These are phyloP conservation scores for Cyprinus carpio DNA, from an alignment of 2,113 vertebrate species.

Conservation along the genomic window DNA sequence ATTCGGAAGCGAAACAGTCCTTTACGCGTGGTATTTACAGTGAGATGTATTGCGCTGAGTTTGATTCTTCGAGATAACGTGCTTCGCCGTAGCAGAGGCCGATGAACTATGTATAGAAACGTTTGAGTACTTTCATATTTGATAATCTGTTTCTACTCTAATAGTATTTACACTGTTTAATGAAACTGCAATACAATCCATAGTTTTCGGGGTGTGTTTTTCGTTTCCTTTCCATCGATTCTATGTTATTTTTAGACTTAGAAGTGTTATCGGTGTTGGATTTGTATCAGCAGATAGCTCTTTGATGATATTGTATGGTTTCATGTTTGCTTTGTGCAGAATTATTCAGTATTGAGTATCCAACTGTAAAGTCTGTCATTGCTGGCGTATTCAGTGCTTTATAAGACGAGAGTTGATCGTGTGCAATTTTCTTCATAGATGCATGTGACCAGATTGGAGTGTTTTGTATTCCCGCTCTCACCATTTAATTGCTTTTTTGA, in stretches of 20 bases:
- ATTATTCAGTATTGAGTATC: constrained; percentile 91
- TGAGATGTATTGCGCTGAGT: constrained; percentile 78
- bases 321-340: constrained; percentile 84
- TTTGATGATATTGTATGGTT: constrained; percentile 80
- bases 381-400: constrained; percentile 91
- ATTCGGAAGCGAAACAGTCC: background rate
- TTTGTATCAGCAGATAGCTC: constrained; percentile 74
- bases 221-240: constrained; percentile 70
- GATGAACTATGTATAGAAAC: constrained; percentile 86
- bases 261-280: constrained; percentile 78
- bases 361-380: constrained; percentile 72
- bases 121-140: constrained; percentile 83
- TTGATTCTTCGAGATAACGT: constrained; percentile 78
- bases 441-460: constrained; percentile 76
- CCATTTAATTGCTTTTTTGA: constrained; percentile 80
- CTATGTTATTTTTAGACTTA: constrained; percentile 69
- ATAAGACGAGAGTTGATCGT: constrained; percentile 85
- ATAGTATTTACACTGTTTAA: constrained; percentile 91
- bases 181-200: constrained; percentile 93
- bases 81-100: constrained; percentile 81
- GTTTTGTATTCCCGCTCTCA: constrained; percentile 66
- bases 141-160: constrained; percentile 88
- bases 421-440: constrained; percentile 88
- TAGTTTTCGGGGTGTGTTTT: constrained; percentile 79
- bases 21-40: constrained; percentile 23